These are phyloP conservation scores for Pocillopora grandis DNA, from an alignment of 92 coral and sea anemone species.

Conservation along the genomic window DNA sequence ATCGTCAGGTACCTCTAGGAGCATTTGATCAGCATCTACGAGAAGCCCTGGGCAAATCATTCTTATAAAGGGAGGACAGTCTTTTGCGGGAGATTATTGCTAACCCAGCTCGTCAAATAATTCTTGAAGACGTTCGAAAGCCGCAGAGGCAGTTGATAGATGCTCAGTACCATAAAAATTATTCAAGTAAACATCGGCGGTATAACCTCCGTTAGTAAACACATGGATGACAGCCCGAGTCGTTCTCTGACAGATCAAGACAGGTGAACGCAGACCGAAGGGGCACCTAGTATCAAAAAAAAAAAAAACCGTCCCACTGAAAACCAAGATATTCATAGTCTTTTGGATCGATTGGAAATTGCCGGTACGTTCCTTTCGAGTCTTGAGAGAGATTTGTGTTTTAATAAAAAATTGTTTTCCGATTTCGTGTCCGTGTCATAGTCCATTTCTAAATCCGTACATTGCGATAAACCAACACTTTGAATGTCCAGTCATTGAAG, in stretches of 20 bases:
- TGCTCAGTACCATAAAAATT: conserved; percentile 42
- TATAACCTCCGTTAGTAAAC: conserved; percentile 22
- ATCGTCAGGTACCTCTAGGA: conserved; percentile 25
- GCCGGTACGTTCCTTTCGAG: conserved; percentile 31
- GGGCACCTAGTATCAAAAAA: conserved; percentile 41
- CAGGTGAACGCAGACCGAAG: conserved; percentile 35
- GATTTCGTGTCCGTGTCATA: conserved; percentile 16
- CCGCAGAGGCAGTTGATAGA: conserved; percentile 12
- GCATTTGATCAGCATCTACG: conserved; percentile 21
- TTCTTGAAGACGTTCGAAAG: conserved; percentile 16
- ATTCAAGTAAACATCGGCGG: conserved; percentile 41
- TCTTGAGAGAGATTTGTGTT: conserved; percentile 19
- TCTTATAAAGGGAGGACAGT: conserved; percentile 36
- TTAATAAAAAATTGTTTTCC: conserved; percentile 8
- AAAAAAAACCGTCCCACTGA: conserved; percentile 20
- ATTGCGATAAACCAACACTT: not conserved
- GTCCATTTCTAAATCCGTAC: conserved; percentile 17
- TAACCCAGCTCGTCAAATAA: conserved; percentile 46
- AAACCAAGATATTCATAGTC: conserved; percentile 40
- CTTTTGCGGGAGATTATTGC: conserved; percentile 45
- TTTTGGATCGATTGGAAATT: conserved; percentile 43
- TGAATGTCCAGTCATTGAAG: conserved; percentile 16
- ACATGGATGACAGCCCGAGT: conserved; percentile 40
- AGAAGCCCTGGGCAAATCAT: conserved; percentile 40
- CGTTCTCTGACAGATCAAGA: conserved; percentile 28